A percentile compares a stretch with the other conserved stretches of the same genome.
These are phyloP conservation scores for Anguilla obscura DNA, from an alignment of 2,797 vertebrate genomes.

Conservation along the genomic window DNA sequence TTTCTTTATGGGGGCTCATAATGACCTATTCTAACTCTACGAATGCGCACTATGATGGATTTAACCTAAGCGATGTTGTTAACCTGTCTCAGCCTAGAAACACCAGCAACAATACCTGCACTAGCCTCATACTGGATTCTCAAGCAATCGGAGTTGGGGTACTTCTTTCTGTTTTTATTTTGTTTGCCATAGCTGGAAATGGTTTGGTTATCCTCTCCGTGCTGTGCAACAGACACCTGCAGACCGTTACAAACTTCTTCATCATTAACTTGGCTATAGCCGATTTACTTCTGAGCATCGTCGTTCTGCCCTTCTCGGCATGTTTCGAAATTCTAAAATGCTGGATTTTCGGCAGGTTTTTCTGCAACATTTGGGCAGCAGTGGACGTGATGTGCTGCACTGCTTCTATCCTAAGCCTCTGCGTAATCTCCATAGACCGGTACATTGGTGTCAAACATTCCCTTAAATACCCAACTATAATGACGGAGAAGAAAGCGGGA, in stretches of 20 bases:
- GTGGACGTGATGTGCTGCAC: slow-evolving; percentile 98
- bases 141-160: slow-evolving; percentile 83
- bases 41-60: slow-evolving; percentile 81
- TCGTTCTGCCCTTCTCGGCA: slow-evolving; percentile 93
- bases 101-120: slow-evolving; percentile 70
- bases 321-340: slow-evolving; percentile 92
- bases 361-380: slow-evolving; percentile 98
- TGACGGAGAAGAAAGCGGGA: slow-evolving; percentile 90
- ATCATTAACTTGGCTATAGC: slow-evolving; percentile 96
- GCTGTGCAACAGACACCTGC: slow-evolving; percentile 89
- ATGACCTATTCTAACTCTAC: slow-evolving; percentile 84
- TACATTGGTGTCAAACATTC: slow-evolving; percentile 96
- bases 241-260: slow-evolving; percentile 96
- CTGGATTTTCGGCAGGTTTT: slow-evolving; percentile 93
- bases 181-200: slow-evolving; percentile 90
- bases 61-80: slow-evolving; percentile 63
- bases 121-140: slow-evolving; percentile 73
- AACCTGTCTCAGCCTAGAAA: slow-evolving; percentile 63
- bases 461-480: slow-evolving; percentile 92
- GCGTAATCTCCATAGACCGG: slow-evolving; percentile 94
- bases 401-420: slow-evolving; percentile 96
- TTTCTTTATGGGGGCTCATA: slow-evolving; percentile 76
- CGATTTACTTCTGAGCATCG: slow-evolving; percentile 87
- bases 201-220: slow-evolving; percentile 95
- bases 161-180: slow-evolving; percentile 85